A percentile compares a stretch with the other conserved stretches of the same genome.
Evolutionary conservation across 1,140 invertebrate genomes (phyloP).

Genomic region (Portunus trituberculatus): DNA sequence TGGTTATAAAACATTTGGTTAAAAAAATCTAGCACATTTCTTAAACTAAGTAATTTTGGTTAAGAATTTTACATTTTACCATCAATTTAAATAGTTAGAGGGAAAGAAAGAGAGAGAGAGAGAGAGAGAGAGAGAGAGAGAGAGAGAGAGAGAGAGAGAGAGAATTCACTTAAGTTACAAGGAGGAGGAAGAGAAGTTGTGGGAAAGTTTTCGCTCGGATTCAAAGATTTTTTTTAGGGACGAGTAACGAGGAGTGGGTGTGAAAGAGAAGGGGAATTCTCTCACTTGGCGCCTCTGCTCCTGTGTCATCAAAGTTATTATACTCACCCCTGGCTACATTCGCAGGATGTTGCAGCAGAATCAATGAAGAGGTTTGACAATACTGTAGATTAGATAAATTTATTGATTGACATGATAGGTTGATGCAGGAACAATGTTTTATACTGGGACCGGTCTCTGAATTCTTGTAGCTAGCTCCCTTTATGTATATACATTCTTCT

Average conservation of each 20-base stretch:
- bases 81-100: not conserved
- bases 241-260: not conserved
- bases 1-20: no score
- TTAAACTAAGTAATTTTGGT: not conserved
- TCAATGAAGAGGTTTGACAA: no score
- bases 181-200: not conserved
- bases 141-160: slow-evolving; percentile 9
- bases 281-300: not conserved
- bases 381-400: no score
- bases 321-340: not conserved
- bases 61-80: not conserved
- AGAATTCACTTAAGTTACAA: not conserved
- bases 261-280: not conserved
- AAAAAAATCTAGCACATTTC: no score
- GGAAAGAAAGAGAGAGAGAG: not conserved
- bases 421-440: no score
- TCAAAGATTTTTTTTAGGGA: not conserved
- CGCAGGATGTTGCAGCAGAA: no score
- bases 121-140: slow-evolving; percentile 29
- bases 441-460: no score
- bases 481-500: no score
- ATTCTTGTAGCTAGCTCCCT: no score
- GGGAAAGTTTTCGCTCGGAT: not conserved
- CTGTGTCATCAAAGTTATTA: not conserved
- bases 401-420: no score